phyloP scores from a whole-genome alignment of 1,140 invertebrate species.

The Drosophila lowei region DNA sequence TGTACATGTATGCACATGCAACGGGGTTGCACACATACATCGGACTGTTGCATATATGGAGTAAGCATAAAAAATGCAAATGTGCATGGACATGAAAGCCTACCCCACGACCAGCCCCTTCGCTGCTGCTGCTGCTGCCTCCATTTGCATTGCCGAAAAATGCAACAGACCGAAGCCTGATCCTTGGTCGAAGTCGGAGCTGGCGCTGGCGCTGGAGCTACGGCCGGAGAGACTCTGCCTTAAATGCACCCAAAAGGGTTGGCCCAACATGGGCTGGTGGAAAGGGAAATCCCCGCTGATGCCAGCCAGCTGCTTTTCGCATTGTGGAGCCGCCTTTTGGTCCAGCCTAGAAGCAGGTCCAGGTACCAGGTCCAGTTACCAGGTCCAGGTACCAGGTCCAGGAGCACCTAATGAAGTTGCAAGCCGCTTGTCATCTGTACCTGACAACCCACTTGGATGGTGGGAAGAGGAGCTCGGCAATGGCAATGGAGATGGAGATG shows the following conservation, averaged over 20 bases:
- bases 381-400: conserved; percentile 13
- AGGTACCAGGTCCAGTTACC: conserved; percentile 8
- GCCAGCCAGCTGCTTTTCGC: conserved; percentile 8
- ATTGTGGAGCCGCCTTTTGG: conserved; percentile 1
- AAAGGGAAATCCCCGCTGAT: neutral
- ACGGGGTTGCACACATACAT: neutral
- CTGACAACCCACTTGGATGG: conserved; percentile 12
- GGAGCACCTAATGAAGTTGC: conserved; percentile 49
- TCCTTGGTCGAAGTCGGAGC: conserved; percentile 8
- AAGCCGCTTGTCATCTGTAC: conserved; percentile 23
- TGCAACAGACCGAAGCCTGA: conserved; percentile 25
- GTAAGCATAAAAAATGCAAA: conserved; percentile 57
- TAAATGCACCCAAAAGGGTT: conserved; percentile 43
- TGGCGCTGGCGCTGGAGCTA: neutral
- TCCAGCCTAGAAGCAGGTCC: neutral
- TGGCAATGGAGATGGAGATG: neutral
- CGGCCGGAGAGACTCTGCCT: conserved; percentile 19
- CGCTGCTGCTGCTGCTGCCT: neutral
- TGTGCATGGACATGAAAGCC: conserved; percentile 25
- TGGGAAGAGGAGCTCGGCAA: too few relatives aligned
- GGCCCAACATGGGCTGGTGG: neutral
- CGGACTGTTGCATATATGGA: conserved; percentile 13
- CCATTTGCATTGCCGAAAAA: conserved; percentile 34
- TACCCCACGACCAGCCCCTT: neutral
- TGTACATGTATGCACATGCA: conserved; percentile 5